A percentile compares a stretch with the other conserved stretches of the same genome.
phyloP scores from a whole-genome alignment of 2,113 vertebrate genomes.

The Opisthocomus hoazin region DNA sequence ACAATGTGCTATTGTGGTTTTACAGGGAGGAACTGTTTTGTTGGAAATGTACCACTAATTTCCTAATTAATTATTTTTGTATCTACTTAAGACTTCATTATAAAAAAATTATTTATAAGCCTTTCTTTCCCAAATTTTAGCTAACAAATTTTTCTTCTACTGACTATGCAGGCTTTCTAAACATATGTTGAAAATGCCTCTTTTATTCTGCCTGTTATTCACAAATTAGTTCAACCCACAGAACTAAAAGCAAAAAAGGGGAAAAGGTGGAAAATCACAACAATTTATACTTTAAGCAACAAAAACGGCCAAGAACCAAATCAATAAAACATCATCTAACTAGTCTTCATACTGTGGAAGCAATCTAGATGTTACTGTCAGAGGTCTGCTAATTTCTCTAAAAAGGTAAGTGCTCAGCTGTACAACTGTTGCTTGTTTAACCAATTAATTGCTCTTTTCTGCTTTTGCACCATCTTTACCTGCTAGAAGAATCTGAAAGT shows the following conservation, averaged over 20 bases:
- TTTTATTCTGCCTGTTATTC: not conserved
- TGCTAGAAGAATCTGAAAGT: not conserved
- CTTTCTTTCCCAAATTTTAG: not conserved
- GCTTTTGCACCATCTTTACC: not conserved
- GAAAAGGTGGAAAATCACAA: not conserved
- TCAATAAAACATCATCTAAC: not conserved
- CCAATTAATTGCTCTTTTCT: not conserved
- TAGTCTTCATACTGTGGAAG: not conserved
- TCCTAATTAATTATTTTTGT: not conserved
- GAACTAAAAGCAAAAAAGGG: not conserved
- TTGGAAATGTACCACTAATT: not conserved
- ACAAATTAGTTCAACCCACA: not conserved
- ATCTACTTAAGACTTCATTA: not conserved
- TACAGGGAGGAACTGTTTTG: not conserved
- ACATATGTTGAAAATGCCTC: not conserved
- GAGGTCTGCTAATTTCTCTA: not conserved
- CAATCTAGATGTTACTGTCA: not conserved
- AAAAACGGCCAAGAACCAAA: not conserved
- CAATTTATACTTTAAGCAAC: not conserved
- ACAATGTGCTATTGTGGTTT: not conserved
- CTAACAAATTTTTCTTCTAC: not conserved
- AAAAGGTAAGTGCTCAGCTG: not conserved
- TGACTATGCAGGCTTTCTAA: not conserved
- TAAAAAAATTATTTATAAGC: not conserved
- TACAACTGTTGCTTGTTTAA: not conserved